These are phyloP conservation scores for Cherax quadricarinatus DNA, from an alignment of 1,140 invertebrate genomes.

Conservation along the genomic window DNA sequence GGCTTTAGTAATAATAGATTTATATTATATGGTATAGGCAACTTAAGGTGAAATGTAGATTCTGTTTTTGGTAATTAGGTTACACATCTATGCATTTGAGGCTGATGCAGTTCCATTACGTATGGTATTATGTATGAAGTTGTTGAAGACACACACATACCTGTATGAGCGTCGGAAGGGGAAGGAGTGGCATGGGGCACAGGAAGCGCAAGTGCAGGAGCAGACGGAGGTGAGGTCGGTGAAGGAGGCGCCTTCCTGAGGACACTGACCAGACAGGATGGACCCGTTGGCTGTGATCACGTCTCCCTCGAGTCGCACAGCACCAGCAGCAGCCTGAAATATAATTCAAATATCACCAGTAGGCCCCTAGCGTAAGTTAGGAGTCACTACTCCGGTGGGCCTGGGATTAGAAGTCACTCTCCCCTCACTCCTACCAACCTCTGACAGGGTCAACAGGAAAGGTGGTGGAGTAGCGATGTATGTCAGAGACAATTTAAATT, in stretches of 20 bases:
- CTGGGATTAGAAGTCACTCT: no score
- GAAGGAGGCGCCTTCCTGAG: slow-evolving; percentile 79
- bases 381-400: not conserved
- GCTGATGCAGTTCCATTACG: not conserved
- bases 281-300: slow-evolving; percentile 82
- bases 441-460: no score
- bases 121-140: no score
- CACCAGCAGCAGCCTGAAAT: slow-evolving; percentile 79
- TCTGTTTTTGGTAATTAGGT: no score
- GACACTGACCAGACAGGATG: slow-evolving; percentile 76
- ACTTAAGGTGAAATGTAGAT: no score
- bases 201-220: slow-evolving; percentile 88
- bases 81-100: no score
- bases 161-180: slow-evolving; percentile 53
- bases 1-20: no score
- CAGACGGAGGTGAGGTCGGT: slow-evolving; percentile 87
- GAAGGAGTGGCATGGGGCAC: slow-evolving; percentile 76
- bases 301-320: slow-evolving; percentile 82
- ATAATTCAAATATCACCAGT: not conserved
- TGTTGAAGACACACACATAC: slow-evolving; percentile 13
- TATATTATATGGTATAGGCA: no score
- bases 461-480: no score
- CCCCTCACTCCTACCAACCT: not conserved
- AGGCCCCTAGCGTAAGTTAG: no score
- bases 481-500: no score